A percentile compares a stretch with the other conserved stretches of the same genome.
These are phyloP conservation scores for Phrynosoma blainvillii DNA, from an alignment of 2,113 vertebrate species.

Conservation along the genomic window DNA sequence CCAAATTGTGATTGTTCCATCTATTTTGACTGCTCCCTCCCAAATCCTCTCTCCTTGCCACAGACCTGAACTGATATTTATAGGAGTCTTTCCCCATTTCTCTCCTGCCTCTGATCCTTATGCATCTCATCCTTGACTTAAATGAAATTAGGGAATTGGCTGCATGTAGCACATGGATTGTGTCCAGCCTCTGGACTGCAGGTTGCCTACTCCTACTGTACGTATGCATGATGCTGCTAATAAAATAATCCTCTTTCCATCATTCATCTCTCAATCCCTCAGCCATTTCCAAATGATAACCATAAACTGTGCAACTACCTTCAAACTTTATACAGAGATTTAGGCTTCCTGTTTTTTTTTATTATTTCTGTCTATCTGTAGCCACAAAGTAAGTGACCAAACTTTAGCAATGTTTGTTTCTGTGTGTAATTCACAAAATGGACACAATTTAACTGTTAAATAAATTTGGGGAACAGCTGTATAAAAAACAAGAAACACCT, in stretches of 20 bases:
- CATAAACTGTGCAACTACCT: not conserved
- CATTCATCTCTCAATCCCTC: not conserved
- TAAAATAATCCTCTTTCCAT: not conserved
- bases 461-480: not conserved
- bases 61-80: too few species aligned
- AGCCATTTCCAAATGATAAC: not conserved
- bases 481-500: not conserved
- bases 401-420: not conserved
- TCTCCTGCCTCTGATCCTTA: too few species aligned
- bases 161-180: not conserved
- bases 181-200: too few species aligned
- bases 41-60: too few species aligned
- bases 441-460: not conserved
- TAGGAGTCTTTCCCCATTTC: too few species aligned
- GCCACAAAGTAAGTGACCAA: not conserved
- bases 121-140: too few species aligned
- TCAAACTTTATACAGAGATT: not conserved
- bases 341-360: slow-evolving; percentile 7
- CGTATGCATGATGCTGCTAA: not conserved
- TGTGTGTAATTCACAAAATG: not conserved
- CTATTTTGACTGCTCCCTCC: too few species aligned
- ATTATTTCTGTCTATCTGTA: not conserved
- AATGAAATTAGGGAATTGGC: not conserved
- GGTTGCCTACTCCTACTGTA: not conserved
- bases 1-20: too few species aligned